Conservation (phyloP, 2,888 invertebrate genomes). For the Molanna angustata region DNA sequence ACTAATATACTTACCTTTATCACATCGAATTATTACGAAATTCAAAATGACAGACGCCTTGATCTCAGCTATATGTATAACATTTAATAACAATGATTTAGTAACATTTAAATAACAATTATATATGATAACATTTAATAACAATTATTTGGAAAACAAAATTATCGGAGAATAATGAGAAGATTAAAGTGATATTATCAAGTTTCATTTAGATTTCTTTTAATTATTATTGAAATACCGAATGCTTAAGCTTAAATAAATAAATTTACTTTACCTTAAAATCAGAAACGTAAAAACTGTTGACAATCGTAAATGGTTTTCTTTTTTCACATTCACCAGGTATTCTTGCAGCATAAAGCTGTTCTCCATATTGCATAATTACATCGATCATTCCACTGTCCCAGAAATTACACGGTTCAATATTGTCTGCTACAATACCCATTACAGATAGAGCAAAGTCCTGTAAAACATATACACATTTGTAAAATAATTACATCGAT, state of each 20-base stretch:
- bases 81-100: background rate
- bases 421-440: conserved; percentile 8
- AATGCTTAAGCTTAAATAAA: too few species aligned
- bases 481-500: conserved; percentile 4
- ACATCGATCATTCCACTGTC: conserved; percentile 6
- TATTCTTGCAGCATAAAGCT: conserved; percentile 11
- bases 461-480: too few species aligned
- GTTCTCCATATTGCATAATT: conserved; percentile 9
- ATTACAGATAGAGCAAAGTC: conserved; percentile 12
- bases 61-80: too few species aligned
- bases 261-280: conserved; percentile 21
- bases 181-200: background rate
- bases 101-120: background rate
- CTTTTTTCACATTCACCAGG: conserved; percentile 17
- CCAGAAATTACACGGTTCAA: conserved; percentile 12
- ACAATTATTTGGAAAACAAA: too few species aligned
- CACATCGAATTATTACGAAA: too few species aligned
- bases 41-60: too few species aligned
- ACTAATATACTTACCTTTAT: too few species aligned
- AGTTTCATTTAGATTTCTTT: too few species aligned
- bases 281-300: conserved; percentile 15
- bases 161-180: too few species aligned
- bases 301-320: conserved; percentile 7
- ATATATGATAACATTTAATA: background rate
- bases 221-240: too few species aligned